Evolutionary conservation across 2,888 invertebrate species (phyloP), one percentile per base, ranked within the genome.

Genomic region (Lymantria dispar): DNA sequence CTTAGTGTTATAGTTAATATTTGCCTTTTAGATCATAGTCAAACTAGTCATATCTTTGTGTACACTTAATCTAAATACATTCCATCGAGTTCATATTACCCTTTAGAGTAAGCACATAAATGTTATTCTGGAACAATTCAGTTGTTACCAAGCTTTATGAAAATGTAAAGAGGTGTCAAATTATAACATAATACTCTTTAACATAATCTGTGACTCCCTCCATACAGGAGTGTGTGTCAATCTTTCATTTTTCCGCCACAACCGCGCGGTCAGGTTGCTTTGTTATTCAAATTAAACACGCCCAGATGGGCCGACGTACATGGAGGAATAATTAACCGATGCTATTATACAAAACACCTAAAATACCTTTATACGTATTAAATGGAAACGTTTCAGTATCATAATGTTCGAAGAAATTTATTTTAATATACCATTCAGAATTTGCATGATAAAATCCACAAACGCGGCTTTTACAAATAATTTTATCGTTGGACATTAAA

Each of bases 241-340:
- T 83, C 83, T 80, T 70, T 73, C 80, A 62, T 78, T 83, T 83
- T 84, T 74, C 79, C 79, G 73, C 69, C 58, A 67, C 72, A 63
- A 70, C 58, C 74, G 63, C 60, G 68, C 78, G 80, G 79, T 78
- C 80, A 78, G 71, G 60, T 58, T 70, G 68, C 80, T 83, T 87
- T 87, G 87, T 87, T 87, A 87, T 87, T 85, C 76, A 86, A 84
- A 87, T 87, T 69, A 72, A 77, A 78, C 74, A 76, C 71, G 70
- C 72, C 74, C 83, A 78, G 79, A 79, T 80, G 81, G 69, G 64
- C 69, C 64, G 61, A 66, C 66, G 70, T 61, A 66, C 68, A 73
- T 68, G 55, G 66, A 71, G 69, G 83, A 79, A 83, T 84, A 84
- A 87, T 87, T 86, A 87, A 81, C 80, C 74, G 74, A 74, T 78